These are phyloP conservation scores for Anorthoa munda DNA, from an alignment of 2,888 invertebrate genomes.

Conservation along the genomic window DNA sequence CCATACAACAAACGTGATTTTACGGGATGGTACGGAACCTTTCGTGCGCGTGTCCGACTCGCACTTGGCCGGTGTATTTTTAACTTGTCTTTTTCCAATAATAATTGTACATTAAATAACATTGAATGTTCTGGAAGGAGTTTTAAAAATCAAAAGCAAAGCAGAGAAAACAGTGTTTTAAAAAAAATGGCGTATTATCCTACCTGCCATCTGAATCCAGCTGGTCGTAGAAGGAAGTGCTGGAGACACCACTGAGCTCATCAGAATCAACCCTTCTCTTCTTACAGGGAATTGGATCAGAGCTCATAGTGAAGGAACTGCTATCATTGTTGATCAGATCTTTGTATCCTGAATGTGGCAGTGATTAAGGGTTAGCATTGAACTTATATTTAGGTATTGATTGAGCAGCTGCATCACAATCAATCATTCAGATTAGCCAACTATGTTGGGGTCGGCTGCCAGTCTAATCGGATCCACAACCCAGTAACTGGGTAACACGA, in stretches of 20 bases:
- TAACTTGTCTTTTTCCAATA: too few species aligned
- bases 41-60: too few species aligned
- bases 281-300: constrained; percentile 74
- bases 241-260: constrained; percentile 71
- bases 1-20: too few species aligned
- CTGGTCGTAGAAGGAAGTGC: constrained; percentile 71
- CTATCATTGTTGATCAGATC: constrained; percentile 75
- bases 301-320: constrained; percentile 55
- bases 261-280: constrained; percentile 79
- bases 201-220: constrained; percentile 77
- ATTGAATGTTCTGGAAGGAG: too few species aligned
- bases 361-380: neutral
- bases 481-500: too few species aligned
- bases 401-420: too few species aligned
- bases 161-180: neutral
- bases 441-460: too few species aligned
- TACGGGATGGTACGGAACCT: too few species aligned
- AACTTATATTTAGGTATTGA: neutral
- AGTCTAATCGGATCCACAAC: too few species aligned
- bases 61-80: too few species aligned
- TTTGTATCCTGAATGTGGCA: constrained; percentile 76
- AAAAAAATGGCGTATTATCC: neutral
- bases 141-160: neutral
- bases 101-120: too few species aligned
- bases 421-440: too few species aligned